Base-by-base conservation (phyloP, 2,113 vertebrate genomes). In the Labeo catla region DNA sequence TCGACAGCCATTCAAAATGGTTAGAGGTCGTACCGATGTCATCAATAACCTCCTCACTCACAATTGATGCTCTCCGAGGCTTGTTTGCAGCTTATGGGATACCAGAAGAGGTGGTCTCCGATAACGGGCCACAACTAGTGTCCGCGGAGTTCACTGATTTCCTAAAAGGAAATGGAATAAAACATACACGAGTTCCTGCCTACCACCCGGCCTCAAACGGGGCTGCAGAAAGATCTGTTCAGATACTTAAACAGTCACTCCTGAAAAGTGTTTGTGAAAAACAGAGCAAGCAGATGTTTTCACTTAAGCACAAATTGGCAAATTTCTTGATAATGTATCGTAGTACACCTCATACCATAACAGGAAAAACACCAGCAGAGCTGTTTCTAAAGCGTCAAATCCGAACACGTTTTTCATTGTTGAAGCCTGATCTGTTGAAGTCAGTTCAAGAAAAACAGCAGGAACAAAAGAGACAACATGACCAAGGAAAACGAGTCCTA, bases 31-130 rank as follows among this genome's bases (percentile, higher is more conserved):
- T 28, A 28, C 28, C 28, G 74, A 52, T 76, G 74, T 81, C 39
- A 21, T 66, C 59, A 34, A 63, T 65, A 73, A 61, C 76, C 23
- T 28, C 43, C 70, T 16, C 65, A 74, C 85, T 83, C 21, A 79
- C 84, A 8, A 65, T 9, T 72, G 70, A 59, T 21, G 39, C 50
- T 19, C n/a, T 76, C 1, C 2, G 36, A 15, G 43, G 8, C 8
- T 15, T 84, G 39, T 59, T 84, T 59, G 28, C 15, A 84, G 10
- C 54, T 65, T 19, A 61, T 61, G 66, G n/a, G 1, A 61, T 81
- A 63, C 66, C 10, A 4, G 16, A 74, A n/a, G 83, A 84, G 50
- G 68, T 76, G 28, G 28, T 28, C 28, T 28, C 28, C 28, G 28
- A 28, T 28, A 28, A 28, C 28, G 28, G 13, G 70, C 66, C 78